A percentile compares a stretch with the other conserved stretches of the same genome.
Conservation (phyloP, 2,113 vertebrate genomes). For the Aspidoscelis tigris region DNA sequence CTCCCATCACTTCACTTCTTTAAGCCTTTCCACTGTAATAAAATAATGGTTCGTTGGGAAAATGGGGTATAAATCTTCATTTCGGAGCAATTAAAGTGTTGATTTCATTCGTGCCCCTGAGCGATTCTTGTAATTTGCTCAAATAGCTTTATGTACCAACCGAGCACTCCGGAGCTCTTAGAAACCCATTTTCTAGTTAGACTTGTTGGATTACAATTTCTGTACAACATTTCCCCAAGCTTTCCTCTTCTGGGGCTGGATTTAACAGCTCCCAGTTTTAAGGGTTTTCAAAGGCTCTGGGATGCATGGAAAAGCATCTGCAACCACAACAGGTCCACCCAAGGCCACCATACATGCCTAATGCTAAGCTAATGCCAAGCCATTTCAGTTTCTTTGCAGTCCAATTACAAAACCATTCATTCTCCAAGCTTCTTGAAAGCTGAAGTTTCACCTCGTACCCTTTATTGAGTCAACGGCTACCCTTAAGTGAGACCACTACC, state of each 20-base stretch:
- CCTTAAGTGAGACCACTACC: background rate
- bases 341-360: no score
- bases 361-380: no score
- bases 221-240: constrained; percentile 64
- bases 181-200: constrained; percentile 88
- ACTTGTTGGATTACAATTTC: constrained; percentile 84
- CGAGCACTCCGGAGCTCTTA: constrained; percentile 87
- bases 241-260: constrained; percentile 45
- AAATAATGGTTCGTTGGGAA: constrained; percentile 84
- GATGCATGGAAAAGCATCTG: background rate
- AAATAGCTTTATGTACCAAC: constrained; percentile 92
- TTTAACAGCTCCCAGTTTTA: constrained; percentile 33
- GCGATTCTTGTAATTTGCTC: constrained; percentile 92
- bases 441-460: constrained; percentile 33
- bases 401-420: no score
- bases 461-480: background rate
- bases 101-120: constrained; percentile 90
- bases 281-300: background rate
- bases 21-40: constrained; percentile 75
- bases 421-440: background rate
- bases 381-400: no score
- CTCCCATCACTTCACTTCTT: constrained; percentile 60
- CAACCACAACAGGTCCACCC: background rate
- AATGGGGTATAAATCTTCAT: constrained; percentile 95
- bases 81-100: constrained; percentile 97